phyloP scores from a whole-genome alignment of 2,797 vertebrate species.

The Lindbergichthys nudifrons region DNA sequence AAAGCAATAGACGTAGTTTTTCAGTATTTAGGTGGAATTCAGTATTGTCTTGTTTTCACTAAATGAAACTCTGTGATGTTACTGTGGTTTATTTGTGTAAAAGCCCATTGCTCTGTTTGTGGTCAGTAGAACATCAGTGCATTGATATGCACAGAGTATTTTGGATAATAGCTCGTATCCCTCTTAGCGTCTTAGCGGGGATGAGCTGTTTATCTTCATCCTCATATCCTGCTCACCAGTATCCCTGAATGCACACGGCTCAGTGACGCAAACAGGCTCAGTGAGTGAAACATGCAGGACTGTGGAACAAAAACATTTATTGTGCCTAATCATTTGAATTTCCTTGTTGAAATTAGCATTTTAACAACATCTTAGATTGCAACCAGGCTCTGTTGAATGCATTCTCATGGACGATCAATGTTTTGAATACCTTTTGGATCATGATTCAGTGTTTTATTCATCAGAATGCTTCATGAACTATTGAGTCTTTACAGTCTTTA shows the following conservation, averaged over 20 bases:
- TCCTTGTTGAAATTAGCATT: conserved; percentile 61
- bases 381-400: conserved; percentile 59
- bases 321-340: conserved; percentile 77
- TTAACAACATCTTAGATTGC: conserved; percentile 51
- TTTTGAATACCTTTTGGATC: conserved; percentile 46
- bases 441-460: conserved; percentile 58
- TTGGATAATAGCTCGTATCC: conserved; percentile 60
- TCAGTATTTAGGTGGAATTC: conserved; percentile 88
- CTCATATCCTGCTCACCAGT: conserved; percentile 58
- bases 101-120: conserved; percentile 83
- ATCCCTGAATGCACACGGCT: conserved; percentile 52
- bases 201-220: conserved; percentile 67
- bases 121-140: conserved; percentile 69
- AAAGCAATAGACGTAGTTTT: conserved; percentile 92
- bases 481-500: conserved; percentile 57
- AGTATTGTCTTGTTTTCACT: conserved; percentile 84
- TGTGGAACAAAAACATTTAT: conserved; percentile 66
- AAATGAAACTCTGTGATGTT: conserved; percentile 86
- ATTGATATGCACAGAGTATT: conserved; percentile 53
- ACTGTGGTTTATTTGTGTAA: conserved; percentile 88
- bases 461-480: conserved; percentile 47
- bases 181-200: conserved; percentile 53
- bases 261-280: conserved; percentile 50
- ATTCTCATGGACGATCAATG: conserved; percentile 64
- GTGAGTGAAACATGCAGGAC: conserved; percentile 59